These are phyloP conservation scores for Myotis lucifugus DNA, from an alignment of 2,113 vertebrate species.

Conservation along the genomic window DNA sequence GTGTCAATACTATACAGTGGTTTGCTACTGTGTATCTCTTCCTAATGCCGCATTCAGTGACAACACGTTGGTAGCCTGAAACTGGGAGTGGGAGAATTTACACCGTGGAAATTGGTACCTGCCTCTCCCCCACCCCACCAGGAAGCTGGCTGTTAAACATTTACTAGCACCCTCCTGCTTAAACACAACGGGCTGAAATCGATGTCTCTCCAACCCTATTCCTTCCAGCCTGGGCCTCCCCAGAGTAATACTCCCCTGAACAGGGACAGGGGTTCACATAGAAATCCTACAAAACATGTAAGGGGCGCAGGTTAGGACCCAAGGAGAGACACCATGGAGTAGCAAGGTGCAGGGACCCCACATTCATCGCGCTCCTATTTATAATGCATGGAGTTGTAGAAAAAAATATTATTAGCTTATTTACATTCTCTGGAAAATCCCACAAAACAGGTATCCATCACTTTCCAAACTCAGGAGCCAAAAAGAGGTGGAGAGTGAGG, in stretches of 20 bases:
- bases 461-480: constrained; percentile 44
- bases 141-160: neutral
- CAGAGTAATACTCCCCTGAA: neutral
- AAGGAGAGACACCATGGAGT: neutral
- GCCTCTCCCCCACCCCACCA: neutral
- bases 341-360: neutral
- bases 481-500: neutral
- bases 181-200: neutral
- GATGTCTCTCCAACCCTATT: neutral
- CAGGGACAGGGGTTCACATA: neutral
- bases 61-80: neutral
- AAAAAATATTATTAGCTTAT: neutral
- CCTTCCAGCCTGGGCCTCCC: neutral
- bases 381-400: neutral
- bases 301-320: neutral
- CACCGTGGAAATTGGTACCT: neutral
- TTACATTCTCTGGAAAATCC: constrained; percentile 11
- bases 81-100: neutral
- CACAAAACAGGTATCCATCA: neutral
- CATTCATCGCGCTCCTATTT: neutral
- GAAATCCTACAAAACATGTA: neutral
- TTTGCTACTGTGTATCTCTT: neutral
- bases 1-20: neutral
- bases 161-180: neutral
- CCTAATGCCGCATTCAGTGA: neutral